Evolutionary conservation across 2,113 vertebrate genomes (phyloP), one percentile per base, ranked within the genome.

Genomic region (Motacilla tschutschensis): DNA sequence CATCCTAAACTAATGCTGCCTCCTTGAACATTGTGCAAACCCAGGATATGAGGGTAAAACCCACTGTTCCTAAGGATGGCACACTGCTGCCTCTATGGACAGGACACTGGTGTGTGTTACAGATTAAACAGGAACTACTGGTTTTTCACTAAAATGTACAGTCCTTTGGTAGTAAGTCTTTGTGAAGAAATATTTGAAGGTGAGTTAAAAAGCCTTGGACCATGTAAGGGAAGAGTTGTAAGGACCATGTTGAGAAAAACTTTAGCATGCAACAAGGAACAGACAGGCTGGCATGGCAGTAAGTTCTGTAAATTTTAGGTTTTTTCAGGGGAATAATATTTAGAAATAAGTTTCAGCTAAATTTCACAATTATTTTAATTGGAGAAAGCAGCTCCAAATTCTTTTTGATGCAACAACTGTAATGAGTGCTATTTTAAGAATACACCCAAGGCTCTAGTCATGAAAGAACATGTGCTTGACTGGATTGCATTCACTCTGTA

Each of bases 341-440:
- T 88, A 63, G 59, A 81, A 89, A 71, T 50, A 55, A 35, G 28
- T 47, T 79, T 93, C 60, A 44, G 15, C 44, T 76, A 47, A 59
- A 82, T 82, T 90, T 88, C 83, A 67, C 43, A 69, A 48, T 79
- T 64, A 58, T 77, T 90, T 88, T 86, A 84, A 70, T 24, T 59
- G 44, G 35, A 88, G 60, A 54, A 88, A 87, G 60, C 47, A 84
- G 31, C 36, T 70, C 33, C 44, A 15, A 62, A 35, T 84, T 85
- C 16, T 77, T 92, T 73, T 66, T 86, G 44, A 77, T 88, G 81
- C 20, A 66, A 8, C 86, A 71, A 66, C 72, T 82, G 4, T 76
- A 81, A 79, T 84, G 50, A 88, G 6, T 57, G 12, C 53, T 91
- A 79, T 88, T 91, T 87, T 88, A 87, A 90, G 88, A 74, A 85